These are phyloP conservation scores for Pissodes strobi DNA, from an alignment of 1,140 invertebrate species.

Conservation along the genomic window DNA sequence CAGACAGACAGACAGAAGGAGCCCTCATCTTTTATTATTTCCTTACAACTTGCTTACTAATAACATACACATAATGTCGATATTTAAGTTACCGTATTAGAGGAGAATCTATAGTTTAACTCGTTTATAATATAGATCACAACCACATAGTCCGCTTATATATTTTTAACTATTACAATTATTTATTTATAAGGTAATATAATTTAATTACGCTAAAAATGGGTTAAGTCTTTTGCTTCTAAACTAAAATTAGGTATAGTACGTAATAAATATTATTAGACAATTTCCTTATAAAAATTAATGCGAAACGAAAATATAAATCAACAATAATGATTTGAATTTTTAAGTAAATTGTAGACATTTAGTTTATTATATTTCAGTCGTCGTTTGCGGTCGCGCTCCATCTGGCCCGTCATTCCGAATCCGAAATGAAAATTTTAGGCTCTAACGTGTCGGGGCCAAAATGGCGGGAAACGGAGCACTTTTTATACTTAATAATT, in stretches of 20 bases:
- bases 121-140: constrained; percentile 35
- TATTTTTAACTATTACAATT: constrained; percentile 28
- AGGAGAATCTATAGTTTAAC: constrained; percentile 27
- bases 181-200: constrained; percentile 25
- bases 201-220: constrained; percentile 31
- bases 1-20: constrained; percentile 18
- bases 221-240: constrained; percentile 29
- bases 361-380: constrained; percentile 13
- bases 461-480: neutral
- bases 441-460: neutral
- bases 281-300: constrained; percentile 14
- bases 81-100: constrained; percentile 27
- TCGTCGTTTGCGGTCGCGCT: neutral
- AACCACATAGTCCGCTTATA: constrained; percentile 31
- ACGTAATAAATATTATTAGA: constrained; percentile 26
- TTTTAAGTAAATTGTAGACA: constrained; percentile 13
- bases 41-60: constrained; percentile 26
- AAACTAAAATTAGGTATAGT: constrained; percentile 27
- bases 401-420: neutral
- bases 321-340: constrained; percentile 7
- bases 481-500: constrained; percentile 1
- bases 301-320: constrained; percentile 17
- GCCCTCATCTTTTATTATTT: constrained; percentile 20
- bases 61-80: constrained; percentile 30
- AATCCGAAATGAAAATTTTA: neutral